These are phyloP conservation scores for Dendroctonus valens DNA, from an alignment of 1,140 invertebrate genomes.

Conservation along the genomic window DNA sequence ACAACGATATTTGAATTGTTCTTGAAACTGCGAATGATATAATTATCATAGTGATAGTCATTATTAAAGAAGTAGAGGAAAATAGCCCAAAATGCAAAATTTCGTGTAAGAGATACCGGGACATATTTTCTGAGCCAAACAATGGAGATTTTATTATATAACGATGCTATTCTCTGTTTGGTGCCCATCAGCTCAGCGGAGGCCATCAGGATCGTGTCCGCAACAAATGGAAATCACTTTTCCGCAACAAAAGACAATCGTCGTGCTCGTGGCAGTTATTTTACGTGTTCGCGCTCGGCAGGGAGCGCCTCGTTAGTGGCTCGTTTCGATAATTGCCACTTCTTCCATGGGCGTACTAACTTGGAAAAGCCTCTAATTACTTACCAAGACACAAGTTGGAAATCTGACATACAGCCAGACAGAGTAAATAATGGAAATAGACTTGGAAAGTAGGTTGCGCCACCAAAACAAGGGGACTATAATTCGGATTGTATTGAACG, in stretches of 20 bases:
- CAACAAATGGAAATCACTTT: slow-evolving; percentile 34
- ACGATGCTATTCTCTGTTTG: slow-evolving; percentile 3
- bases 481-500: too few relatives aligned
- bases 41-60: too few relatives aligned
- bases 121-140: not conserved
- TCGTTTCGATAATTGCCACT: slow-evolving; percentile 28
- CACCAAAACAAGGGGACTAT: too few relatives aligned
- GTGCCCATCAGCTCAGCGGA: slow-evolving; percentile 16
- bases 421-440: too few relatives aligned
- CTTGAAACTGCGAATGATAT: too few relatives aligned
- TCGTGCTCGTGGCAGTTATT: slow-evolving; percentile 30
- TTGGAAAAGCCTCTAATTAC: too few relatives aligned
- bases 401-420: too few relatives aligned
- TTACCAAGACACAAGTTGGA: too few relatives aligned
- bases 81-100: not conserved
- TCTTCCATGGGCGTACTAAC: not conserved
- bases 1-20: too few relatives aligned
- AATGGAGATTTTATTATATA: slow-evolving; percentile 1
- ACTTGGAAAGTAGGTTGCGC: too few relatives aligned
- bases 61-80: too few relatives aligned
- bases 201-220: slow-evolving; percentile 16
- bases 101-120: not conserved
- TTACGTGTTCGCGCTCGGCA: slow-evolving; percentile 27
- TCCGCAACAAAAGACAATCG: slow-evolving; percentile 30
- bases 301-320: slow-evolving; percentile 24